phyloP scores from a whole-genome alignment of 2,888 invertebrate genomes.

The Melieria crassipennis region DNA sequence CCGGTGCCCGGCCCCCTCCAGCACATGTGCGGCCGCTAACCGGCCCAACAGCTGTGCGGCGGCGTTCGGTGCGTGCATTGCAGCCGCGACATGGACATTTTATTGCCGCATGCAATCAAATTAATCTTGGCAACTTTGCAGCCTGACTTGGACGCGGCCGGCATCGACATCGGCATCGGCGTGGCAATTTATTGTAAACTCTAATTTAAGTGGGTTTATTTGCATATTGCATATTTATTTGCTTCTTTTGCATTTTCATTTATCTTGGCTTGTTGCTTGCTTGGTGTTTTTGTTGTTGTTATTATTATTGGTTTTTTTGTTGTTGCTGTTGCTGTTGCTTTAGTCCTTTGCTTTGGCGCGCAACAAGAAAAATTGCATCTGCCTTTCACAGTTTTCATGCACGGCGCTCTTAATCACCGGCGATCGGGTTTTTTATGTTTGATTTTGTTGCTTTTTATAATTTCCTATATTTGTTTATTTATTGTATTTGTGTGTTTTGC shows the following conservation, averaged over 20 bases:
- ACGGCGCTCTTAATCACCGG: not conserved
- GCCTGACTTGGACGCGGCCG: conserved; percentile 2
- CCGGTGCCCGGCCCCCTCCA: not conserved
- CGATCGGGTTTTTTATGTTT: not conserved
- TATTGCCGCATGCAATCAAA: conserved; percentile 22
- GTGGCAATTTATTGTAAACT: too few relatives aligned
- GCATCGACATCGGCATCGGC: too few relatives aligned
- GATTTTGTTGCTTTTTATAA: not conserved
- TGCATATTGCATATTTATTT: not conserved
- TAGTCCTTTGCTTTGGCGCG: too few relatives aligned
- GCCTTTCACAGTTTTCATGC: conserved; percentile 6
- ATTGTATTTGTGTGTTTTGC: too few relatives aligned
- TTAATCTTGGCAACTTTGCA: conserved; percentile 23
- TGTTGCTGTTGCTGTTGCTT: not conserved
- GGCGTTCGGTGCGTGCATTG: not conserved
- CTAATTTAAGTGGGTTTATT: not conserved
- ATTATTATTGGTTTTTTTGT: not conserved
- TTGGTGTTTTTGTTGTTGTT: not conserved
- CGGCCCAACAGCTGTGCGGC: not conserved
- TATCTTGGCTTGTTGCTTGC: too few relatives aligned
- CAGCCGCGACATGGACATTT: not conserved
- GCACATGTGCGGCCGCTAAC: not conserved
- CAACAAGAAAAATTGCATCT: conserved; percentile 16
- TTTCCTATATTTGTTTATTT: too few relatives aligned
- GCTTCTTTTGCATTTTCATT: not conserved